phyloP scores from a whole-genome alignment of 2,797 vertebrate genomes.

The Gephyroberyx darwinii region DNA sequence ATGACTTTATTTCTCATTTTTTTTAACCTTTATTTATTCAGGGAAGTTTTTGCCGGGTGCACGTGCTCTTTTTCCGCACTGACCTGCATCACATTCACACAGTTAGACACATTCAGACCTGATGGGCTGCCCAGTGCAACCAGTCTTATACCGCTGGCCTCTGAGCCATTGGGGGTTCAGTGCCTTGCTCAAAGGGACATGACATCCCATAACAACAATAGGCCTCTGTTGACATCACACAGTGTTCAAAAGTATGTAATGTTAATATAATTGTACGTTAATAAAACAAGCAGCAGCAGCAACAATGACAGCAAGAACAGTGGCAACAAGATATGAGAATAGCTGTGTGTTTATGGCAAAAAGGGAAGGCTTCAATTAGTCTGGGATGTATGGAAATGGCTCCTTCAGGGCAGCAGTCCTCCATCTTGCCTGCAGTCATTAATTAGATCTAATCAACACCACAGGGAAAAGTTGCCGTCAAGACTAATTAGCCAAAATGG shows the following conservation, averaged over 20 bases:
- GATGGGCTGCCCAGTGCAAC: no score
- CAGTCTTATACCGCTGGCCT: not conserved
- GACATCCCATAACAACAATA: constrained; percentile 17
- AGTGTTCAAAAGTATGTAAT: not conserved
- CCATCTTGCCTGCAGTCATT: constrained; percentile 76
- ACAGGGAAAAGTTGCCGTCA: constrained; percentile 74
- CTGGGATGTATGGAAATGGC: constrained; percentile 50
- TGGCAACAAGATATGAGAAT: constrained; percentile 14
- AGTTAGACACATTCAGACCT: not conserved
- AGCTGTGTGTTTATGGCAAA: constrained; percentile 36
- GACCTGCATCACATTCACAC: constrained; percentile 38
- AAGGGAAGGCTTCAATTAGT: constrained; percentile 54
- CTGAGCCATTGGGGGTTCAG: constrained; percentile 17
- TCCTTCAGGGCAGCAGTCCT: constrained; percentile 57
- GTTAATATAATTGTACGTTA: no score
- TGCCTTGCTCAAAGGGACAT: constrained; percentile 29
- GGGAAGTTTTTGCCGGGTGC: constrained; percentile 16
- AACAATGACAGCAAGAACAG: constrained; percentile 22
- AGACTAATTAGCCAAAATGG: constrained; percentile 79
- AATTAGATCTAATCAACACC: constrained; percentile 80
- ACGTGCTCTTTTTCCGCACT: not conserved
- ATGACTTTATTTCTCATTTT: constrained; percentile 14
- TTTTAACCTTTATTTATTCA: constrained; percentile 35
- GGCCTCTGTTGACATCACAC: not conserved
- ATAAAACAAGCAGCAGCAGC: not conserved